These are phyloP conservation scores for Danio aesculapii DNA, from an alignment of 2,797 vertebrate genomes.

Conservation along the genomic window DNA sequence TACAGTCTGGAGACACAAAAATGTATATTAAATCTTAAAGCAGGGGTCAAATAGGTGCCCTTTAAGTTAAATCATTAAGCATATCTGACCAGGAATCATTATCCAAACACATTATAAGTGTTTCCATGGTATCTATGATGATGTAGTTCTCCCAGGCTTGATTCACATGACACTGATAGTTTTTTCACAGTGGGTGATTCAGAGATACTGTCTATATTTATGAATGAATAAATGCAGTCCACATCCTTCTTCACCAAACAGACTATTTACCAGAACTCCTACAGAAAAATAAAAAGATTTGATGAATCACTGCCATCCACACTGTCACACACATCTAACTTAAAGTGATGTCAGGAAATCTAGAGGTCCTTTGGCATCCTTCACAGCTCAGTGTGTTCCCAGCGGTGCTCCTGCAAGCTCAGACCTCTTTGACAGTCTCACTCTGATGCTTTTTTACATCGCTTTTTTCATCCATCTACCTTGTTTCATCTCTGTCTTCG, in stretches of 20 bases:
- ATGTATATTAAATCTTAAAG: too few relatives aligned
- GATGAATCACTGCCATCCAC: not conserved
- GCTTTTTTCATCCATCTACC: not conserved
- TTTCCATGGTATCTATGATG: constrained; percentile 61
- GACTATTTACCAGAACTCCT: not conserved
- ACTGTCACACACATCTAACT: not conserved
- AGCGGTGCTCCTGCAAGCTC: not conserved
- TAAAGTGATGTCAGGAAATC: not conserved
- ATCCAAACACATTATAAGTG: constrained; percentile 60
- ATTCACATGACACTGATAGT: constrained; percentile 40
- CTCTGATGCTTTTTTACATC: constrained; percentile 16
- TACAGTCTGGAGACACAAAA: too few relatives aligned
- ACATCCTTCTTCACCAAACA: constrained; percentile 5
- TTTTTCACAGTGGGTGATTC: constrained; percentile 9
- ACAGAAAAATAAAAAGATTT: constrained; percentile 15
- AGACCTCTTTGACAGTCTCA: not conserved
- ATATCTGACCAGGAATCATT: constrained; percentile 55
- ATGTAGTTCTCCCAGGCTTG: constrained; percentile 16
- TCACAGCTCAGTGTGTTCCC: constrained; percentile 7
- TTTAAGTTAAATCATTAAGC: not conserved
- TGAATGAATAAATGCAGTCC: not conserved
- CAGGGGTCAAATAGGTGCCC: too few relatives aligned
- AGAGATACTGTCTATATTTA: constrained; percentile 4
- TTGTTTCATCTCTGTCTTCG: not conserved
- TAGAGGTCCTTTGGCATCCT: not conserved